Percentiles rank a stretch among this genome's conserved stretches.
Conservation (phyloP, 2,888 invertebrate genomes). For the Cephus rjabovi region DNA sequence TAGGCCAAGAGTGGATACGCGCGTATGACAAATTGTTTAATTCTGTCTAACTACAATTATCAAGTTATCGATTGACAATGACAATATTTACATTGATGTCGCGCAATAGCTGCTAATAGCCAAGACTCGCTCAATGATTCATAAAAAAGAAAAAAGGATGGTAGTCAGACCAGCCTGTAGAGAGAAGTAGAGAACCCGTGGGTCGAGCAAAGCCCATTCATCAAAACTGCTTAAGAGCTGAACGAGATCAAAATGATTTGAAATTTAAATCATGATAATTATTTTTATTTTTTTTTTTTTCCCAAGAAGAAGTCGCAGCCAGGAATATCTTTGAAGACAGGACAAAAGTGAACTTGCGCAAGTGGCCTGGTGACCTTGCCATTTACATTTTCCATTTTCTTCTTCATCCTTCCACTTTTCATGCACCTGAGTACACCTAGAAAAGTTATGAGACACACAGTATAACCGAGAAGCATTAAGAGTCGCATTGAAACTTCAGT, state of each 20-base stretch:
- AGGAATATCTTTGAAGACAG: constrained; percentile 53
- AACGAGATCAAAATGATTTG: constrained; percentile 32
- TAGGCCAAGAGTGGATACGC: neutral
- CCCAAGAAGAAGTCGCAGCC: neutral
- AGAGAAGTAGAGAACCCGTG: neutral
- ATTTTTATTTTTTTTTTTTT: constrained; percentile 24
- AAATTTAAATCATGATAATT: constrained; percentile 34
- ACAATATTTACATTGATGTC: neutral
- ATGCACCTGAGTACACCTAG: neutral
- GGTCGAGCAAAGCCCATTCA: neutral
- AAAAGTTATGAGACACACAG: neutral
- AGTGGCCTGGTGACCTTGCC: neutral
- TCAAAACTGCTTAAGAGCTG: neutral
- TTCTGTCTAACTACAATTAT: neutral
- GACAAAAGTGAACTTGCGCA: neutral
- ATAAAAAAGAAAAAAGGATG: neutral
- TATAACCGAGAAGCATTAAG: neutral
- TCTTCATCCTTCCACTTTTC: neutral
- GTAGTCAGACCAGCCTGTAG: neutral
- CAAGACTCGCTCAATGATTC: neutral
- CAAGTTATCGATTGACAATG: neutral
- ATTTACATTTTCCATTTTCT: neutral
- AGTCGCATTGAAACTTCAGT: constrained; percentile 66
- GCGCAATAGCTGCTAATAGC: neutral
- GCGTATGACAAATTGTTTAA: neutral